Evolutionary conservation across 2,797 vertebrate genomes (phyloP).

Genomic region (Halcyon leucocephala): DNA sequence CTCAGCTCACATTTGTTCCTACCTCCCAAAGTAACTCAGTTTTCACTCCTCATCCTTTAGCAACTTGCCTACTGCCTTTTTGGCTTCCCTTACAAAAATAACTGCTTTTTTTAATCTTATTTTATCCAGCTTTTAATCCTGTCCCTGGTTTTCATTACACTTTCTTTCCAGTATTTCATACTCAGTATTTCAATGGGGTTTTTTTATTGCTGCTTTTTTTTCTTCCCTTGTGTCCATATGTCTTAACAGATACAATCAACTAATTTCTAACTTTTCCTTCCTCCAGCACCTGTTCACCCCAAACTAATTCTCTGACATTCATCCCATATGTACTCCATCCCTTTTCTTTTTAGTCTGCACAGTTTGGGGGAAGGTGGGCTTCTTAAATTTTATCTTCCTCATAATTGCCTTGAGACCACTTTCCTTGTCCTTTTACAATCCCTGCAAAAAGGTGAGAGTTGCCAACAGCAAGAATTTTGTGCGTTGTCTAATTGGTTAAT

Average conservation of each 20-base stretch:
- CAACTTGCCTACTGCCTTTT: neutral
- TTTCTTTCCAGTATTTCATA: neutral
- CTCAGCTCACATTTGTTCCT: neutral
- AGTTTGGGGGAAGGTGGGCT: neutral
- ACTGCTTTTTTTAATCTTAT: neutral
- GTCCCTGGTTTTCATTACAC: neutral
- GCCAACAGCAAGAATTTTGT: neutral
- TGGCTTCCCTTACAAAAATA: neutral
- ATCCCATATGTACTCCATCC: neutral
- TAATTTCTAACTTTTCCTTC: neutral
- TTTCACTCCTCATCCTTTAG: neutral
- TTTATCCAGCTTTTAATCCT: neutral
- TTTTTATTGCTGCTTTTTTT: neutral
- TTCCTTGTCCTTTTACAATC: neutral
- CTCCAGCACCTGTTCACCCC: neutral
- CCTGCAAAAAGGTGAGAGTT: neutral
- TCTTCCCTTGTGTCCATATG: neutral
- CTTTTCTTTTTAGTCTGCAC: neutral
- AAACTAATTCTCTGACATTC: neutral
- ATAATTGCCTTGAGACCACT: neutral
- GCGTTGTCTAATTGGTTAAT: neutral
- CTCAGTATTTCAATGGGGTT: neutral
- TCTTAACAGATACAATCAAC: neutral
- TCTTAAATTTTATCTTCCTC: neutral
- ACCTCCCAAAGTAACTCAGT: neutral